A percentile compares a stretch with the other conserved stretches of the same genome.
Evolutionary conservation across 2,888 invertebrate species (phyloP).

Genomic region (Dicyrtoma fusca): DNA sequence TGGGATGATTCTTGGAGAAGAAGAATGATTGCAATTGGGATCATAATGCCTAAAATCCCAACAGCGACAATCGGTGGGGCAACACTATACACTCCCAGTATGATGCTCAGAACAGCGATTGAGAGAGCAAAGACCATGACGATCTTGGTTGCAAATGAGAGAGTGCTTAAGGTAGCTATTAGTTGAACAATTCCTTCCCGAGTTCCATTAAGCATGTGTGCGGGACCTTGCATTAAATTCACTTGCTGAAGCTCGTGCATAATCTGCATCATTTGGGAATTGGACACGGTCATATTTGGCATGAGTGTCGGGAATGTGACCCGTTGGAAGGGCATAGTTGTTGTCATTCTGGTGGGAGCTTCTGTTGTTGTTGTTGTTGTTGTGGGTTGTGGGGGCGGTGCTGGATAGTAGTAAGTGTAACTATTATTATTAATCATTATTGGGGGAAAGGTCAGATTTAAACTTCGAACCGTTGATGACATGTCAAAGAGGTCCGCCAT

Average conservation of each 20-base stretch:
- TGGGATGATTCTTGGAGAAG: constrained; percentile 24
- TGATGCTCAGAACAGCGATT: constrained; percentile 26
- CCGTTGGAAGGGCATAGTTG: too few relatives aligned
- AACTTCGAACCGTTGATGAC: too few relatives aligned
- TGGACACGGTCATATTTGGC: too few relatives aligned
- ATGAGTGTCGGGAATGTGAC: too few relatives aligned
- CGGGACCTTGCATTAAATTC: constrained; percentile 11
- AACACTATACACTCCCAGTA: constrained; percentile 29
- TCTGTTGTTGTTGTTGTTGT: constrained; percentile 15
- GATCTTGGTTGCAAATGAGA: constrained; percentile 32
- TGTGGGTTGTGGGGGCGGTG: neutral
- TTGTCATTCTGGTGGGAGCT: neutral
- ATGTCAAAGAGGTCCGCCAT: too few relatives aligned
- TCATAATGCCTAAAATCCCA: constrained; percentile 35
- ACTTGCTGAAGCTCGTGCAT: constrained; percentile 19
- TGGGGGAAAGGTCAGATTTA: too few relatives aligned
- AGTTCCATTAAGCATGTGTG: constrained; percentile 28
- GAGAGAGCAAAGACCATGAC: constrained; percentile 33
- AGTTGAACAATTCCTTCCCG: constrained; percentile 20
- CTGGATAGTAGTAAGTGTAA: neutral
- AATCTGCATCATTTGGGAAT: constrained; percentile 14
- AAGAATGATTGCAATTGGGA: constrained; percentile 24
- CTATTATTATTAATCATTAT: too few relatives aligned
- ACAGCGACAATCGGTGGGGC: constrained; percentile 36
- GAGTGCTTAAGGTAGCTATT: constrained; percentile 4